phyloP scores from a whole-genome alignment of 2,113 vertebrate genomes.

The Lophochroa leadbeateri region DNA sequence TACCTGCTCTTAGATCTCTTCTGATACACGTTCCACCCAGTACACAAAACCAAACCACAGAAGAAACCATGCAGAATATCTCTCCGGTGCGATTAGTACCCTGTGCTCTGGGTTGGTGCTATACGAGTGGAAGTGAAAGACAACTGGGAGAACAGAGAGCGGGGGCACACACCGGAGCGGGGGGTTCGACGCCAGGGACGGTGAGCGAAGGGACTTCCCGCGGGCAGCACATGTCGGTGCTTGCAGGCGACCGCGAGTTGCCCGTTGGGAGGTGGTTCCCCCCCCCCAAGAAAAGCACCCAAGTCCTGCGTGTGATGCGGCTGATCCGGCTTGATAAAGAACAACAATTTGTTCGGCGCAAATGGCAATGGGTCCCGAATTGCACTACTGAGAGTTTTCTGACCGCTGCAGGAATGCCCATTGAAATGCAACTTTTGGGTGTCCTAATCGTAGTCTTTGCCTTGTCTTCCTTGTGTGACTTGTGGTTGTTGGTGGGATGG shows the following conservation, averaged over 20 bases:
- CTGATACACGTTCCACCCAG: too few relatives aligned
- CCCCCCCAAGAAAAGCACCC: background rate
- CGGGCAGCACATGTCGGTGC: background rate
- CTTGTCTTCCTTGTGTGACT: background rate
- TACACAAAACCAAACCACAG: too few relatives aligned
- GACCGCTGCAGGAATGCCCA: background rate
- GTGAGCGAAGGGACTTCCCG: background rate
- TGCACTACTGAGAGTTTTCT: background rate
- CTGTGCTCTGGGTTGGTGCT: background rate
- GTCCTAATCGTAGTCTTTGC: background rate
- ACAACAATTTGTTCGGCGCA: accelerated
- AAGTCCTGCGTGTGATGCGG: background rate
- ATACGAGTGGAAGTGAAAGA: background rate
- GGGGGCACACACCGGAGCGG: too few relatives aligned
- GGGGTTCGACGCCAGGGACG: too few relatives aligned
- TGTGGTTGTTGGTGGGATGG: background rate
- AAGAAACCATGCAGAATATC: too few relatives aligned
- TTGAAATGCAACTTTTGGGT: background rate
- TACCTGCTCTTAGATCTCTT: too few relatives aligned
- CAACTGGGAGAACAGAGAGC: background rate
- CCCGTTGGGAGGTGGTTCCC: background rate
- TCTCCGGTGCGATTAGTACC: background rate
- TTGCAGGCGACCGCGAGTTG: background rate
- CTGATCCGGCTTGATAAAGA: too few relatives aligned
- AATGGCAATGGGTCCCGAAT: background rate